phyloP scores from a whole-genome alignment of 2,888 invertebrate genomes.

The Nephrotoma guestfalica region DNA sequence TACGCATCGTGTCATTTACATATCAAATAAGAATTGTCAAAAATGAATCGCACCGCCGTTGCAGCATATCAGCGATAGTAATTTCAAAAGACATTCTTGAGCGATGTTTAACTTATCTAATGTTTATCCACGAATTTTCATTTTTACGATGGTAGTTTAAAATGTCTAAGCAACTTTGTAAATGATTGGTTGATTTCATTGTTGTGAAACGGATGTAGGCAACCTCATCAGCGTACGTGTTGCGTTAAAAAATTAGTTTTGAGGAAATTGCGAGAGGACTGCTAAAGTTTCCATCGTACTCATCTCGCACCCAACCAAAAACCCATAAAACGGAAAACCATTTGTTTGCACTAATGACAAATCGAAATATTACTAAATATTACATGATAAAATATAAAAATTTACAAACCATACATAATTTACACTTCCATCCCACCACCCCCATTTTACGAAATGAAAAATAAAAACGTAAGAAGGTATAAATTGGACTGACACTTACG shows the following conservation, averaged over 20 bases:
- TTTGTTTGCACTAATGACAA: neutral
- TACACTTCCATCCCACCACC: neutral
- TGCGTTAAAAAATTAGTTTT: no score
- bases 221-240: no score
- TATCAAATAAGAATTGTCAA: neutral
- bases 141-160: no score
- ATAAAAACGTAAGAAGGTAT: neutral
- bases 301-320: neutral
- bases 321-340: neutral
- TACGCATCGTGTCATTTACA: neutral
- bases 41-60: neutral
- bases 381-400: neutral
- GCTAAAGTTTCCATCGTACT: no score
- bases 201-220: no score
- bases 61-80: neutral
- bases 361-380: neutral
- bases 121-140: no score
- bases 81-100: no score
- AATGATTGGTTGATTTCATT: no score
- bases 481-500: neutral
- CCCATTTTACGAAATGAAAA: neutral
- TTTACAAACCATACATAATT: neutral
- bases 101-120: no score
- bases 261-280: no score
- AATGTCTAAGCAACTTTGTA: no score